A percentile compares a stretch with the other conserved stretches of the same genome.
phyloP scores from a whole-genome alignment of 2,797 vertebrate genomes.

The Adrianichthys oophorus region DNA sequence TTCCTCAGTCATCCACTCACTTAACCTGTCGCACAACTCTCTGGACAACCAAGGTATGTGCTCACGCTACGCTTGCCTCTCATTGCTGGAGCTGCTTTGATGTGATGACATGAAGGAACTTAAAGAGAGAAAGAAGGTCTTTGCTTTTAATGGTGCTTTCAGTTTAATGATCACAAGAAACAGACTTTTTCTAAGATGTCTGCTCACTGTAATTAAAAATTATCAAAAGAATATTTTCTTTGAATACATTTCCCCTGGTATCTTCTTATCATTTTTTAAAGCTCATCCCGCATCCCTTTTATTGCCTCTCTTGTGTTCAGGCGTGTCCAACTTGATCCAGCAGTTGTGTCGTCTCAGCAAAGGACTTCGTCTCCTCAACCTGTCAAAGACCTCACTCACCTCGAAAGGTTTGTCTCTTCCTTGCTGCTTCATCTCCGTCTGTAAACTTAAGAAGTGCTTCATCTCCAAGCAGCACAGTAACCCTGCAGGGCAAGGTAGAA shows the following conservation, averaged over 20 bases:
- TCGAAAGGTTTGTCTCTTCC: slow-evolving; percentile 80
- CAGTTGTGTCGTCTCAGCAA: slow-evolving; percentile 89
- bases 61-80: not conserved
- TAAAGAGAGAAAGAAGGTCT: not conserved
- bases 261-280: too few species aligned
- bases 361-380: slow-evolving; percentile 88
- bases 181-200: too few species aligned
- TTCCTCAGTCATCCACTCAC: slow-evolving; percentile 85
- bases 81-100: not conserved
- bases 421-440: not conserved
- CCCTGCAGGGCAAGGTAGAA: slow-evolving; percentile 3
- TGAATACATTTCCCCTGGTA: too few species aligned
- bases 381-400: slow-evolving; percentile 89
- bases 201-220: too few species aligned
- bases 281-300: not conserved
- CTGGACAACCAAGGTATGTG: slow-evolving; percentile 90
- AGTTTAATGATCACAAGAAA: not conserved
- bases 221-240: too few species aligned
- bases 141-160: not conserved
- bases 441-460: not conserved
- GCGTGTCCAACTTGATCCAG: slow-evolving; percentile 87
- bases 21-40: slow-evolving; percentile 90
- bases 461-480: not conserved
- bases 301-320: slow-evolving; percentile 46
- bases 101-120: not conserved